These are phyloP conservation scores for Epinephelus fuscoguttatus DNA, from an alignment of 2,113 vertebrate genomes.

Conservation along the genomic window DNA sequence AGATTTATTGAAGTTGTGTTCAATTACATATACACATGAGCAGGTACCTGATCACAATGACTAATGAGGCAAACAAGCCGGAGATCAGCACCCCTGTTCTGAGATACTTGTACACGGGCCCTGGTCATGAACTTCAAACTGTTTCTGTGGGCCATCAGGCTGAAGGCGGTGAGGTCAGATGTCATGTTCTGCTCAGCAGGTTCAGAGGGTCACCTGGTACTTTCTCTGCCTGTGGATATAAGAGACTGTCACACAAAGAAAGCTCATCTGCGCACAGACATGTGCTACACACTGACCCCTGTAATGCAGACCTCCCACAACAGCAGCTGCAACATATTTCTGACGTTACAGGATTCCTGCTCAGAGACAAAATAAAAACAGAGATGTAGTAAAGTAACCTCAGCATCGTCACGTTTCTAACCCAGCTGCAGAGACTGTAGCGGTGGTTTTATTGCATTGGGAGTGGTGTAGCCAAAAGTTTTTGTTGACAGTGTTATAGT, in stretches of 20 bases:
- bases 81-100: neutral
- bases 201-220: conserved; percentile 77
- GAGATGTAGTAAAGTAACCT: neutral
- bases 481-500: conserved; percentile 50
- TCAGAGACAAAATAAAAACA: conserved; percentile 21
- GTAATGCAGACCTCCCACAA: conserved; percentile 52
- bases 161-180: conserved; percentile 69
- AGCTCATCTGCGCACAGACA: conserved; percentile 51
- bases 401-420: neutral
- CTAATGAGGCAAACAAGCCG: conserved; percentile 3
- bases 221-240: conserved; percentile 71
- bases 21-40: neutral
- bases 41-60: neutral
- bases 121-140: conserved; percentile 80
- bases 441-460: conserved; percentile 11
- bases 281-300: conserved; percentile 48
- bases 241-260: conserved; percentile 47
- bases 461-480: conserved; percentile 38
- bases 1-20: neutral
- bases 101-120: conserved; percentile 17
- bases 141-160: conserved; percentile 60
- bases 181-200: conserved; percentile 74
- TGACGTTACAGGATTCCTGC: conserved; percentile 9
- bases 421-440: neutral
- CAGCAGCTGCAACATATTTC: conserved; percentile 40